Percentiles rank a stretch among this genome's conserved stretches.
phyloP scores from a whole-genome alignment of 2,888 invertebrate genomes.

The Lampropteryx suffumata region DNA sequence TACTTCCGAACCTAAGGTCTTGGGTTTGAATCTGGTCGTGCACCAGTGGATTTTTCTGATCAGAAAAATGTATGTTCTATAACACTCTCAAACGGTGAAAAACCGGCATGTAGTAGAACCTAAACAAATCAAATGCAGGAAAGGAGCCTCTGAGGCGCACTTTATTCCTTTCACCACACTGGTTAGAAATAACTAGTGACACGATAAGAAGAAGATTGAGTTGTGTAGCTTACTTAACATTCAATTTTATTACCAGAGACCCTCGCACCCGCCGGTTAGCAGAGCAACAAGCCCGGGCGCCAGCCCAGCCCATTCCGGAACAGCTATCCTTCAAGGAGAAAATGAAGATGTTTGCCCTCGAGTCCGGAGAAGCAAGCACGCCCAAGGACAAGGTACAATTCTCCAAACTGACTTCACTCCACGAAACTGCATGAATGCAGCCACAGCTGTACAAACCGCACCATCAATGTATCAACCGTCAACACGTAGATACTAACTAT shows the following conservation, averaged over 20 bases:
- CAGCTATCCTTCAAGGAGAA: constrained; percentile 98
- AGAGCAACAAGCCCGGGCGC: constrained; percentile 86
- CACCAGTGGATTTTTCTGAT: too few relatives aligned
- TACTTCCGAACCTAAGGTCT: too few relatives aligned
- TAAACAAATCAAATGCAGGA: too few relatives aligned
- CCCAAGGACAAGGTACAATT: constrained; percentile 91
- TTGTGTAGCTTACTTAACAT: not conserved
- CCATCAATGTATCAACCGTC: not conserved
- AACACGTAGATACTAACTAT: not conserved
- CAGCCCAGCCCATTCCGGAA: constrained; percentile 90
- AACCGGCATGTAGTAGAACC: too few relatives aligned
- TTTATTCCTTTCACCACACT: too few relatives aligned
- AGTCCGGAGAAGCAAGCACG: constrained; percentile 95
- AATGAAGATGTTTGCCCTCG: constrained; percentile 99
- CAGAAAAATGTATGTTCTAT: too few relatives aligned
- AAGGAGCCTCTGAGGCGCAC: too few relatives aligned
- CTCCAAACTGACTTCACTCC: constrained; percentile 25
- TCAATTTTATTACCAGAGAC: constrained; percentile 84
- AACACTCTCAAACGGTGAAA: too few relatives aligned
- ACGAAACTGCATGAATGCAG: constrained; percentile 18
- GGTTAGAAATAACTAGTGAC: too few relatives aligned
- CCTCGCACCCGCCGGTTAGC: constrained; percentile 94
- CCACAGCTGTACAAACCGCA: not conserved
- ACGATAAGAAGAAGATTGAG: too few relatives aligned
- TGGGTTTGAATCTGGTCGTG: too few relatives aligned